phyloP scores from a whole-genome alignment of 1,140 invertebrate genomes.

The Apis dorsata region DNA sequence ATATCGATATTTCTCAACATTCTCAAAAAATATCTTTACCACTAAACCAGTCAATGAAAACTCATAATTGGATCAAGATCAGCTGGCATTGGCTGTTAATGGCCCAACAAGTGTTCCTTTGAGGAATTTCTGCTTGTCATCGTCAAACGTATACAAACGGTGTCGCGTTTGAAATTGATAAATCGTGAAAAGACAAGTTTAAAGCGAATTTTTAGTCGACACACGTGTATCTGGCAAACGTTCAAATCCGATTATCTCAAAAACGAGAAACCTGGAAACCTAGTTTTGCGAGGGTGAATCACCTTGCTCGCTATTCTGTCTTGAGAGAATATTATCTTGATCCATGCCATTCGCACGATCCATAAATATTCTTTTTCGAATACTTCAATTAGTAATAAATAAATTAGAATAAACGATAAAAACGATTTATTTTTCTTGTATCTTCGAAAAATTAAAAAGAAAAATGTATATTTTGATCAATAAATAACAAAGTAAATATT shows the following conservation, averaged over 20 bases:
- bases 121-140: background rate
- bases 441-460: too few species aligned
- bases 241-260: slow-evolving; percentile 19
- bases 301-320: background rate
- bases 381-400: too few species aligned
- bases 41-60: background rate
- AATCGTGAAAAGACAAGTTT: background rate
- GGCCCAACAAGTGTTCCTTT: slow-evolving; percentile 10
- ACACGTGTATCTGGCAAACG: background rate
- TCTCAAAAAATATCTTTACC: background rate
- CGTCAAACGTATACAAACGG: background rate
- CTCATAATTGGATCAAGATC: background rate
- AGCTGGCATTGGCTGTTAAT: background rate
- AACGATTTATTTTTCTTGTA: too few species aligned
- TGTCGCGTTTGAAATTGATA: background rate
- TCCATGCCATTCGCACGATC: background rate
- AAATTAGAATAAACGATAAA: too few species aligned
- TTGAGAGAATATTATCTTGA: background rate
- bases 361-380: background rate
- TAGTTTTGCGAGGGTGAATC: slow-evolving; percentile 12
- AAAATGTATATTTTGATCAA: too few species aligned
- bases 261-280: slow-evolving; percentile 9
- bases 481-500: too few species aligned
- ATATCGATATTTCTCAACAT: background rate
- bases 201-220: slow-evolving; percentile 11